Evolutionary conservation across 92 coral and sea anemone genomes (phyloP).

Genomic region (Epizoanthus stellaris): DNA sequence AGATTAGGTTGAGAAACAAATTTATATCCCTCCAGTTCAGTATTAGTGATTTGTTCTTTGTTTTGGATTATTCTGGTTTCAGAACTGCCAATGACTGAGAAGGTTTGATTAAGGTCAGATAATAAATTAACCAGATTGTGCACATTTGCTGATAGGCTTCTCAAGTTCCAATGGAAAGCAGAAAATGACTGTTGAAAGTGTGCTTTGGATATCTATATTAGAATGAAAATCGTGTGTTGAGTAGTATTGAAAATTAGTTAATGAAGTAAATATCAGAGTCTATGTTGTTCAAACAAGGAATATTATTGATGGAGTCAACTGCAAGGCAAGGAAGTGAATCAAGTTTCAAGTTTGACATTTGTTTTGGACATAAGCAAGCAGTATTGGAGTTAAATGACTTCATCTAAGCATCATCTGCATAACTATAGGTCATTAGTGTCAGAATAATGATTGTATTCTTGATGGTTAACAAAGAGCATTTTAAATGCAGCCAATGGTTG

Average conservation of each 20-base stretch:
- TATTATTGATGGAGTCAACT: slow-evolving; percentile 22
- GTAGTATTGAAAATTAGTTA: slow-evolving; percentile 59
- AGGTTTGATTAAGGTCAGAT: too few species aligned
- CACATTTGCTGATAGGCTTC: too few species aligned
- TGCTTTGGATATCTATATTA: slow-evolving; percentile 14
- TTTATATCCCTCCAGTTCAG: too few species aligned
- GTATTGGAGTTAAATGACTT: slow-evolving; percentile 45
- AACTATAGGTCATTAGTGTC: not conserved
- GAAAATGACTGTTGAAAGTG: too few species aligned
- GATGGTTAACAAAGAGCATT: not conserved
- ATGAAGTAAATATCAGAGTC: slow-evolving; percentile 53
- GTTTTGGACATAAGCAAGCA: not conserved
- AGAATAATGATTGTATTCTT: not conserved
- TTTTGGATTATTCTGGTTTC: too few species aligned
- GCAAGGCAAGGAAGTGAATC: slow-evolving; percentile 22
- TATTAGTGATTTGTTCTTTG: too few species aligned
- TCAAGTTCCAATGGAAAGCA: too few species aligned
- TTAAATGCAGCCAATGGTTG: not conserved
- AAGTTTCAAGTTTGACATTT: too few species aligned
- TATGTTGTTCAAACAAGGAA: slow-evolving; percentile 52
- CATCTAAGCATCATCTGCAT: not conserved
- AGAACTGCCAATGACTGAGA: too few species aligned
- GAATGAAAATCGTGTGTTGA: slow-evolving; percentile 54
- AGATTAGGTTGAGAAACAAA: too few species aligned
- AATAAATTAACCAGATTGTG: too few species aligned